Percentiles rank a stretch among this genome's conserved stretches.
Conservation (phyloP, 2,113 vertebrate genomes). For the Vireo altiloquus region DNA sequence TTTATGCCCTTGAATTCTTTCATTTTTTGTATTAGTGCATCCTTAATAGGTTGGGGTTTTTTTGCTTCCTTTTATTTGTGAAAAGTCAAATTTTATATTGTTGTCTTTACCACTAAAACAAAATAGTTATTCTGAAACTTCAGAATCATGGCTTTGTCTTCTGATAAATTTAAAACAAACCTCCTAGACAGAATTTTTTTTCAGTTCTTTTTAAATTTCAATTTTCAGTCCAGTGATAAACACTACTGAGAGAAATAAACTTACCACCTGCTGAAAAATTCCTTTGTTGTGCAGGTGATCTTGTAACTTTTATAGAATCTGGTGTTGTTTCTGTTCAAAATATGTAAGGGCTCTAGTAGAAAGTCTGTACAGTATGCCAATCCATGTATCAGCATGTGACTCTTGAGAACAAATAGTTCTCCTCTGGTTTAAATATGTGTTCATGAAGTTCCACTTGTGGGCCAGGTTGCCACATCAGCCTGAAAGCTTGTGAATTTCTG, state of each 20-base stretch:
- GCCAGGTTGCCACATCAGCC: neutral
- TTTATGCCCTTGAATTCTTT: neutral
- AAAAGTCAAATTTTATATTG: neutral
- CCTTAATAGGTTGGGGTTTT: neutral
- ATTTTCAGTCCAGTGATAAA: neutral
- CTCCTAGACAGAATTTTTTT: neutral
- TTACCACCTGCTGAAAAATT: neutral
- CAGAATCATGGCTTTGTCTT: neutral
- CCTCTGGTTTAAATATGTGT: neutral
- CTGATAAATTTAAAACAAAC: neutral
- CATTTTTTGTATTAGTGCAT: neutral
- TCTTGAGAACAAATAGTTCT: neutral
- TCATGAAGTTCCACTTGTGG: neutral
- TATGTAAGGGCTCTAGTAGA: neutral
- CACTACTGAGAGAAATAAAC: neutral
- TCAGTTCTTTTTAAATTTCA: neutral
- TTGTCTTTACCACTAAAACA: neutral
- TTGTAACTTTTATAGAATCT: neutral
- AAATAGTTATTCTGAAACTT: neutral
- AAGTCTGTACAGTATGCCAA: neutral
- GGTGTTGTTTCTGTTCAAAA: neutral
- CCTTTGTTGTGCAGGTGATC: neutral
- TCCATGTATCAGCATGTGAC: rapidly evolving
- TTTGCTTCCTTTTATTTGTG: neutral
- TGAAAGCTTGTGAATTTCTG: neutral